phyloP scores from a whole-genome alignment of 30 jellyfish, hydroid and myxozoan genomes.

The Turritopsis rubra region DNA sequence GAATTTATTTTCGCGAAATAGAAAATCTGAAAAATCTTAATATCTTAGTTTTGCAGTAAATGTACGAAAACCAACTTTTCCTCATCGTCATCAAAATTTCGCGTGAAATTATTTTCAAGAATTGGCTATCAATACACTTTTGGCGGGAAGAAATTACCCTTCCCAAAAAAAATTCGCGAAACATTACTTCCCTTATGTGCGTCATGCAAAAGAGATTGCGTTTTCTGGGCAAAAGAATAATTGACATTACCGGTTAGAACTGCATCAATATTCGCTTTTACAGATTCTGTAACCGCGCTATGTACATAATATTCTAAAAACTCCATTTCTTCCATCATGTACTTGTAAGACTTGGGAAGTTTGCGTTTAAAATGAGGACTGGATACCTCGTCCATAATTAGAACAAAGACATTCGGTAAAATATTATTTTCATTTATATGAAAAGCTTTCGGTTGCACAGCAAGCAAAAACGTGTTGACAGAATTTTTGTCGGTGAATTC shows the following conservation, averaged over 20 bases:
- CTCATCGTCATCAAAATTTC: too few relatives aligned
- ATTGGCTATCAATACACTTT: too few relatives aligned
- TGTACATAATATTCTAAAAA: not conserved
- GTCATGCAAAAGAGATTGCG: too few relatives aligned
- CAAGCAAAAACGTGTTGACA: not conserved
- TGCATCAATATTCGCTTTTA: constrained; percentile 14
- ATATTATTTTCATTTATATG: not conserved
- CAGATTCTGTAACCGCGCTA: not conserved
- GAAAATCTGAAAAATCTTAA: too few relatives aligned
- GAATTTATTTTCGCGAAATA: too few relatives aligned
- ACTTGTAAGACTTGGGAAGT: constrained; percentile 23
- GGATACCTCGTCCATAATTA: constrained; percentile 34
- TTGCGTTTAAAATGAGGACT: constrained; percentile 43
- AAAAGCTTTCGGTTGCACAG: constrained; percentile 24
- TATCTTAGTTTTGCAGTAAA: too few relatives aligned
- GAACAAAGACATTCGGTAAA: constrained; percentile 24
- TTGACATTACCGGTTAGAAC: constrained; percentile 12
- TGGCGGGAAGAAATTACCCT: too few relatives aligned
- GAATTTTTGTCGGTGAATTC: not conserved
- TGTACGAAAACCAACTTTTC: too few relatives aligned
- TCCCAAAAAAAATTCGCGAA: too few relatives aligned
- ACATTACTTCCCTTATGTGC: too few relatives aligned
- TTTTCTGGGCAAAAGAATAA: not conserved
- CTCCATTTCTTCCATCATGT: constrained; percentile 38
- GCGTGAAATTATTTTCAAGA: too few relatives aligned